Base-by-base conservation (phyloP, 2,113 vertebrate genomes). In the Dissostichus mawsoni region DNA sequence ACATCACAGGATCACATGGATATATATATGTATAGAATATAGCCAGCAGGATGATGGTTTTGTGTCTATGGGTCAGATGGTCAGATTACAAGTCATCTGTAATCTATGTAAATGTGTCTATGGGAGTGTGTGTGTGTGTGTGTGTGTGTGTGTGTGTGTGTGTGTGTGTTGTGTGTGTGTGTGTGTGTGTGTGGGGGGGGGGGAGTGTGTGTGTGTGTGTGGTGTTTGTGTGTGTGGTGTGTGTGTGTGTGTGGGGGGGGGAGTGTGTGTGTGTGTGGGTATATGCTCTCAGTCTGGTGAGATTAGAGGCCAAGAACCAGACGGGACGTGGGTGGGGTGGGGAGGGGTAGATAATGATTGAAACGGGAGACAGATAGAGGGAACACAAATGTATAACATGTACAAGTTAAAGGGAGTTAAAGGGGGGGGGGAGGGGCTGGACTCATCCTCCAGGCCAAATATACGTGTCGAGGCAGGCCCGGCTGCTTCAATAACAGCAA, bases 51-150 rank as follows among this genome's bases (percentile, higher is more conserved):
- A 81, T 80, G 83, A 90, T 68, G 71, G 58, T 77, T 85, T 81
- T 81, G 76, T 89, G 86, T 93, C 71, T 85, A 33, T 82, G 74
- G 89, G 91, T 92, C 87, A 93, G 82, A 84, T 91, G 76, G 87
- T 82, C 88, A 89, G 89, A 93, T 92, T 91, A 90, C 58, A 69
- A 61, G 14, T 74, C 14, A 47, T 29, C 78, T 80, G 77, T 87
- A 92, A 91, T 92, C 85, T 86, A 73, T 88, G 82, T 90, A 76
- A 58, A 70, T 82, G 62, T 84, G 33, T 16, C n/a, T 8, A 23
- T 47, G 68, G 58, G 59, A 44, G 68, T 25, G 63, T 62, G 65
- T 56, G 65, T 56, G 48, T 72, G 53, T 74, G 75, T 72, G 69
- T 75, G 74, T 18, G 51, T 18, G 48, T 7, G n/a, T 14, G 12